Base-by-base conservation (phyloP, 64 coral and sea anemone species). In the Acropora tenuis region DNA sequence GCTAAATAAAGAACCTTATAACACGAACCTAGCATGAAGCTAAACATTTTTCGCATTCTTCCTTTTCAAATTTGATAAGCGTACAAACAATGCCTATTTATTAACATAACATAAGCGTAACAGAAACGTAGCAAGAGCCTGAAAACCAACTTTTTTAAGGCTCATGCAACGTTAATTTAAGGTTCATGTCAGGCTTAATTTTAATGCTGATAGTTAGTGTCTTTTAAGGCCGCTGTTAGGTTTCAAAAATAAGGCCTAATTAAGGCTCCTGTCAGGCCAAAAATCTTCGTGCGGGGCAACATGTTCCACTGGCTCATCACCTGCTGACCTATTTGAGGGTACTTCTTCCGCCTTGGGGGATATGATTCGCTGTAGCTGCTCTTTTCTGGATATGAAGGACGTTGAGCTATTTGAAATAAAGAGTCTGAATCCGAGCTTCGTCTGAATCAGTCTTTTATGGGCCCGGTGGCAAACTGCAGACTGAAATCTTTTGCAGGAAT, bases 271-370 rank as follows among this genome's bases (percentile, higher is more conserved):
- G 52, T 55, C 52, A 55, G 52, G 52, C 52, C 52, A 8, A 55
- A 55, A 1, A 55, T 55, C 10, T 55, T 55, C 52, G 10, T 55
- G 10, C 52, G 10, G 52, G 52, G n/a, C 66, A 69, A 69, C 10
- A 69, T 69, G 66, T 69, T 69, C 66, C 66, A 69, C 66, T 5
- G 5, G 66, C 66, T 69, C 66, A 69, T 69, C 66, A 69, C 66
- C 2, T 69, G 66, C 66, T 69, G 10, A 4, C 66, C 66, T 69
- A 69, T 69, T 69, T 69, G 11, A 16, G 66, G 66, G 66, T 69
- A 69, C 66, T 69, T 11, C 66, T 69, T 69, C 66, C 66, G 66
- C 66, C 66, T 69, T 69, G 3, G 10, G 18, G 10, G 10, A 69
- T 69, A 11, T 69, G 3, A 69, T 69, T 69, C 66, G 66, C 66